A percentile compares a stretch with the other conserved stretches of the same genome.
phyloP scores from a whole-genome alignment of 1,140 invertebrate species.

The Drosophila sulfurigaster region DNA sequence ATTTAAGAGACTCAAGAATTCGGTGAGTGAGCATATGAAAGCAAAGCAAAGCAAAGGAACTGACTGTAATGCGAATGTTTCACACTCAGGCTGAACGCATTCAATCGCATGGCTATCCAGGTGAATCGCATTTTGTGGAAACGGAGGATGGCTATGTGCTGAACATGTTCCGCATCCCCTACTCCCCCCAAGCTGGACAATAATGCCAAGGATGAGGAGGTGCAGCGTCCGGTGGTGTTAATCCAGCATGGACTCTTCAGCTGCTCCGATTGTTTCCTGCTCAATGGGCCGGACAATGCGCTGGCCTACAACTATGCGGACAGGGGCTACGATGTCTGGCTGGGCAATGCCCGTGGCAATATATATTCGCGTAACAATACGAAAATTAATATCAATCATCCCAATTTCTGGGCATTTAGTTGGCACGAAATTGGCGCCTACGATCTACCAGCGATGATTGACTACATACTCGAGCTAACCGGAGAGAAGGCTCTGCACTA shows the following conservation, averaged over 20 bases:
- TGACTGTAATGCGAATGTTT: background rate
- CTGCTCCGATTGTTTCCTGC: conserved; percentile 91
- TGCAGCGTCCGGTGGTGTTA: conserved; percentile 85
- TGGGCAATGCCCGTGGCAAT: conserved; percentile 88
- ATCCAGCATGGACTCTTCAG: conserved; percentile 92
- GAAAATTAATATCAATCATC: conserved; percentile 86
- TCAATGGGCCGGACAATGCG: conserved; percentile 88
- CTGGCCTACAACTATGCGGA: conserved; percentile 87
- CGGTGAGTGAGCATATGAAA: conserved; percentile 36
- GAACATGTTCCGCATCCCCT: conserved; percentile 86
- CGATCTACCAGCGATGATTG: conserved; percentile 89
- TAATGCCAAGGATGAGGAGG: conserved; percentile 68
- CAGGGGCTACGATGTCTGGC: conserved; percentile 90
- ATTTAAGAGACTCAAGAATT: conserved; percentile 66
- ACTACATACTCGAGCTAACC: conserved; percentile 88
- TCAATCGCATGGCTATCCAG: conserved; percentile 85
- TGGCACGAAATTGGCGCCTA: conserved; percentile 89
- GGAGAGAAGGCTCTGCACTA: conserved; percentile 86
- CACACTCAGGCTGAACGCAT: conserved; percentile 70
- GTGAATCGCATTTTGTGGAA: conserved; percentile 86
- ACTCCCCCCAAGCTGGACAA: conserved; percentile 65
- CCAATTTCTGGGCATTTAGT: conserved; percentile 87
- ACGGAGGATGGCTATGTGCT: conserved; percentile 87
- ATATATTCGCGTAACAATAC: conserved; percentile 88
- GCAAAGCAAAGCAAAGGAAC: no score